Percentiles rank a stretch among this genome's conserved stretches.
phyloP scores from a whole-genome alignment of 2,888 invertebrate genomes.

The Microctonus hyperodae region DNA sequence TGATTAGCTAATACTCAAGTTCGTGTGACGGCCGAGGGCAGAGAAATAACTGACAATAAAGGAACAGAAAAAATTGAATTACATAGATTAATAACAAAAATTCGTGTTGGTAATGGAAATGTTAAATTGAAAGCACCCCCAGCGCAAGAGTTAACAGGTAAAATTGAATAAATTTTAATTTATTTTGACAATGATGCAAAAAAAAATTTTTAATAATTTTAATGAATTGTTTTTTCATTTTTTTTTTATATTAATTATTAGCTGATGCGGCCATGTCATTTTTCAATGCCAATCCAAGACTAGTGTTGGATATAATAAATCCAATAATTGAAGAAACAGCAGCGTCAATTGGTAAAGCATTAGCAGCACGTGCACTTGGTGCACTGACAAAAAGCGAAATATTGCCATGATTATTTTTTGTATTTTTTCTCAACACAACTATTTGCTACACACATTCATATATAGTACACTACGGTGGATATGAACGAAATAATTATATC shows the following conservation, averaged over 20 bases:
- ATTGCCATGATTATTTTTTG: slow-evolving; percentile 54
- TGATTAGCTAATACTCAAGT: slow-evolving; percentile 68
- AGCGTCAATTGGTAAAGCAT: slow-evolving; percentile 69
- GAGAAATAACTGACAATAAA: slow-evolving; percentile 66
- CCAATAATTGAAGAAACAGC: slow-evolving; percentile 75
- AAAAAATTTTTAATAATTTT: not conserved
- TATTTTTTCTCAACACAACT: slow-evolving; percentile 21
- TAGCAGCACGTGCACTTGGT: slow-evolving; percentile 69
- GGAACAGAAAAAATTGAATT: slow-evolving; percentile 70
- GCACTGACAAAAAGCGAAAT: slow-evolving; percentile 69
- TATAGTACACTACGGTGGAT: too few species aligned
- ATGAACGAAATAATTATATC: not conserved
- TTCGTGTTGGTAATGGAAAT: slow-evolving; percentile 70
- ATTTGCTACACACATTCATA: too few species aligned
- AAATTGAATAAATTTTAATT: slow-evolving; percentile 16
- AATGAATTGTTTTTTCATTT: too few species aligned
- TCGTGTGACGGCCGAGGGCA: slow-evolving; percentile 68
- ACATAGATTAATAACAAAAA: slow-evolving; percentile 69
- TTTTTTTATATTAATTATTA: slow-evolving; percentile 55
- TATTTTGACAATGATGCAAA: too few species aligned
- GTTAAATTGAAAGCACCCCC: slow-evolving; percentile 65
- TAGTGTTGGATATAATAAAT: slow-evolving; percentile 73
- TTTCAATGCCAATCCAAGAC: slow-evolving; percentile 74
- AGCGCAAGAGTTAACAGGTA: slow-evolving; percentile 49
- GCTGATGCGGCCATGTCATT: slow-evolving; percentile 74